Evolutionary conservation across 2,888 invertebrate species (phyloP).

Genomic region (Nomada lathburiana): DNA sequence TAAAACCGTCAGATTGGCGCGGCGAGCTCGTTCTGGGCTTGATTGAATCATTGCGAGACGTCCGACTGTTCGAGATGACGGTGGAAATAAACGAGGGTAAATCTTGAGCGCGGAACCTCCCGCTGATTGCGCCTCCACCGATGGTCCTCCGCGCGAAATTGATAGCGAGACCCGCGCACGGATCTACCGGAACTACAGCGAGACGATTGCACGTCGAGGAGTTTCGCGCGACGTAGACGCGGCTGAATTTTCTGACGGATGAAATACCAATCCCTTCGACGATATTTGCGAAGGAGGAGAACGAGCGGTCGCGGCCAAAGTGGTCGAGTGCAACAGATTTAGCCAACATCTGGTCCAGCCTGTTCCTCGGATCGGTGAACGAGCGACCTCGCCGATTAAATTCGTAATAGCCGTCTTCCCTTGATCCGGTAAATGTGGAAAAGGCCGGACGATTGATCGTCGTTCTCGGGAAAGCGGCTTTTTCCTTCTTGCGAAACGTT

Average conservation of each 20-base stretch:
- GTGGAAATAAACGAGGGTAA: constrained; percentile 45
- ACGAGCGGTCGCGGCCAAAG: constrained; percentile 35
- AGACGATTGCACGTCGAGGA: too few relatives aligned
- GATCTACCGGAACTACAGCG: too few relatives aligned
- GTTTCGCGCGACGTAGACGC: too few relatives aligned
- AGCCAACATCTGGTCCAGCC: constrained; percentile 79
- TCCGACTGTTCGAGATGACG: constrained; percentile 33
- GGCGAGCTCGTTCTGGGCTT: constrained; percentile 43
- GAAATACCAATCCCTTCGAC: not conserved
- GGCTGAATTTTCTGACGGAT: too few relatives aligned
- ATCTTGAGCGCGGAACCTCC: not conserved
- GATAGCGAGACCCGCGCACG: not conserved
- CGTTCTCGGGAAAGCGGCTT: too few relatives aligned
- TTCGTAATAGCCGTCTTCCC: constrained; percentile 61
- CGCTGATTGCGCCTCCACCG: not conserved
- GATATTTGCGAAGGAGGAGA: constrained; percentile 3
- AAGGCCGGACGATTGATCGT: too few relatives aligned
- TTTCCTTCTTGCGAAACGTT: not conserved
- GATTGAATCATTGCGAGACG: constrained; percentile 55
- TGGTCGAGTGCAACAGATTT: constrained; percentile 75
- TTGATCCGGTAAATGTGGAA: not conserved
- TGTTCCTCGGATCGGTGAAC: constrained; percentile 66
- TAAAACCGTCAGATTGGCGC: constrained; percentile 51
- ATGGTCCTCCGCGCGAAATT: not conserved
- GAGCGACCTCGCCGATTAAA: constrained; percentile 56